phyloP scores from a whole-genome alignment of 2,888 invertebrate genomes.

The Drosophila putrida region DNA sequence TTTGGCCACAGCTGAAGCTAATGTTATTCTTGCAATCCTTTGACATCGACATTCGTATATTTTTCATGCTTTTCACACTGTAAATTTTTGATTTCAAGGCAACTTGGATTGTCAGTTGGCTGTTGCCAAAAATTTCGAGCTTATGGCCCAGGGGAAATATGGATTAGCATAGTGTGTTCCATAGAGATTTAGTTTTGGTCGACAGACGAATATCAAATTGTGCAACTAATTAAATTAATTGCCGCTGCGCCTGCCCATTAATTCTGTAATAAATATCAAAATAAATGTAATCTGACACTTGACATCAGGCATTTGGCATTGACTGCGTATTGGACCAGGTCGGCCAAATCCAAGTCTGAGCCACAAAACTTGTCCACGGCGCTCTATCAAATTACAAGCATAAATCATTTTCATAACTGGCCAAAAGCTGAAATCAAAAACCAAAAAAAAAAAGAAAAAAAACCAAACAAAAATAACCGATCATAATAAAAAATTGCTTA shows the following conservation, averaged over 20 bases:
- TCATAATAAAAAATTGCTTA: slow-evolving; percentile 44
- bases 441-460: slow-evolving; percentile 18
- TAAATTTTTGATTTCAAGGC: slow-evolving; percentile 14
- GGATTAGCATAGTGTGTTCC: slow-evolving; percentile 38
- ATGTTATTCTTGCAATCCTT: slow-evolving; percentile 63
- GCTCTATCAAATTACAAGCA: slow-evolving; percentile 77
- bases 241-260: slow-evolving; percentile 72
- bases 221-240: slow-evolving; percentile 79
- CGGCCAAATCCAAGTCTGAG: slow-evolving; percentile 23
- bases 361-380: slow-evolving; percentile 65
- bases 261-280: slow-evolving; percentile 77
- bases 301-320: slow-evolving; percentile 78
- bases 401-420: slow-evolving; percentile 76
- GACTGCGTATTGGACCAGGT: slow-evolving; percentile 53
- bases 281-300: slow-evolving; percentile 80
- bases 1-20: neutral
- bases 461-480: slow-evolving; percentile 16
- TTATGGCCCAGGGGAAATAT: slow-evolving; percentile 44
- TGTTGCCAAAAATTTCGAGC: slow-evolving; percentile 25
- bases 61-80: slow-evolving; percentile 19
- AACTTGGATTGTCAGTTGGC: slow-evolving; percentile 10
- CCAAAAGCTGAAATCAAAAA: slow-evolving; percentile 16
- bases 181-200: slow-evolving; percentile 14
- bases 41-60: slow-evolving; percentile 71
- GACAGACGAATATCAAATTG: slow-evolving; percentile 36